Evolutionary conservation across 2,888 invertebrate genomes (phyloP).

Genomic region (Ochlodes sylvanus): DNA sequence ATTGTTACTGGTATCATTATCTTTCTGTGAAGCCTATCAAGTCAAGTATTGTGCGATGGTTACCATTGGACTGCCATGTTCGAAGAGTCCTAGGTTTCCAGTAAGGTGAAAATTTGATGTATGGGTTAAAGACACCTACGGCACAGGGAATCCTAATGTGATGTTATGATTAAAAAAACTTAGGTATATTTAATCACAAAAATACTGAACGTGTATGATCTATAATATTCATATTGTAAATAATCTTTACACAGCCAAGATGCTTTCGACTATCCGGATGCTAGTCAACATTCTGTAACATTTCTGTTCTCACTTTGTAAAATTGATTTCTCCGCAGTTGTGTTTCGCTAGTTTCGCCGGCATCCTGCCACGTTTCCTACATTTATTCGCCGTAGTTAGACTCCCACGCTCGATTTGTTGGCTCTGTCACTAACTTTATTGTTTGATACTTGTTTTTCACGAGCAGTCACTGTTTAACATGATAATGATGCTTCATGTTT

Average conservation of each 20-base stretch:
- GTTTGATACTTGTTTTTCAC: slow-evolving; percentile 6
- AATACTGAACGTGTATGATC: no score
- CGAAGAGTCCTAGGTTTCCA: no score
- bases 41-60: no score
- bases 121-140: no score
- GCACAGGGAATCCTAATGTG: no score
- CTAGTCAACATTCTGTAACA: background rate
- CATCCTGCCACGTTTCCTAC: slow-evolving; percentile 8
- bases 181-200: no score
- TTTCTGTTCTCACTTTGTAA: slow-evolving; percentile 5
- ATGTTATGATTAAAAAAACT: no score
- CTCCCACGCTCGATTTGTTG: slow-evolving; percentile 6
- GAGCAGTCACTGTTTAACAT: background rate
- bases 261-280: background rate
- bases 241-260: background rate
- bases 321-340: slow-evolving; percentile 10
- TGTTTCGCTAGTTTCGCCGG: slow-evolving; percentile 1
- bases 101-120: no score
- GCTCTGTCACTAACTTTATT: slow-evolving; percentile 4
- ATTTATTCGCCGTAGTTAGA: slow-evolving; percentile 10
- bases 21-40: no score
- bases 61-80: no score
- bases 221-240: background rate
- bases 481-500: slow-evolving; percentile 5
- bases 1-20: no score